These are phyloP conservation scores for Ispidina picta DNA, from an alignment of 2,797 vertebrate species.

Conservation along the genomic window DNA sequence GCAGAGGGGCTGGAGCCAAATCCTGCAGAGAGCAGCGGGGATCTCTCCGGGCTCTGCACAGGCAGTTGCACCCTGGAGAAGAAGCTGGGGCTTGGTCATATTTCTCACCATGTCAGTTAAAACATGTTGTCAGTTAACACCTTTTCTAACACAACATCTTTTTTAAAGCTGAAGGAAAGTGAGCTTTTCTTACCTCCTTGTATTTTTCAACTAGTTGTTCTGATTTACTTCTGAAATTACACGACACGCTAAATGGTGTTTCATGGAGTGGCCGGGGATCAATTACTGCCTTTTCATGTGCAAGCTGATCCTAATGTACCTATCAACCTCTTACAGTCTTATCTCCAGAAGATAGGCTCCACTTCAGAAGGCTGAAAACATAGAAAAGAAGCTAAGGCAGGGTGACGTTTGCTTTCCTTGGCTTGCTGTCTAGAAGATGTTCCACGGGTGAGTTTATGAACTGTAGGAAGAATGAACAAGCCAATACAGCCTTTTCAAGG, in stretches of 20 bases:
- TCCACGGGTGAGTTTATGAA: slow-evolving; percentile 6
- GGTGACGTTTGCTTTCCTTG: not conserved
- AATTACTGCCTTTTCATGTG: slow-evolving; percentile 18
- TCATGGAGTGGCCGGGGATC: slow-evolving; percentile 8
- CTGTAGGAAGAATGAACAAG: not conserved
- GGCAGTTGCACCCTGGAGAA: slow-evolving; percentile 2
- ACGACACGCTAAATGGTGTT: not conserved
- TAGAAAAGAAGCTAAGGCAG: not conserved
- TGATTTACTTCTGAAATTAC: slow-evolving; percentile 38
- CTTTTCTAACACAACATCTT: slow-evolving; percentile 34
- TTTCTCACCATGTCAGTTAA: slow-evolving; percentile 45
- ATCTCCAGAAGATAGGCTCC: not conserved
- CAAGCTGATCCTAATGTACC: not conserved
- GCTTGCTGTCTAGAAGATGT: not conserved
- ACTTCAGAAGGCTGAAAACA: slow-evolving; percentile 13
- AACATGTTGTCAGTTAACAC: slow-evolving; percentile 50
- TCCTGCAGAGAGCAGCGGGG: slow-evolving; percentile 32
- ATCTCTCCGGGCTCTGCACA: slow-evolving; percentile 37
- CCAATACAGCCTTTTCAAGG: slow-evolving; percentile 36
- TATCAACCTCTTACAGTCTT: not conserved
- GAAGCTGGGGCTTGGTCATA: slow-evolving; percentile 23
- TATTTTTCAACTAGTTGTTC: slow-evolving; percentile 26
- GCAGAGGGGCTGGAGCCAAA: slow-evolving; percentile 58
- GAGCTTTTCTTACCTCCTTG: not conserved
- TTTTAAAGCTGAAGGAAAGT: not conserved